Evolutionary conservation across 2,888 invertebrate genomes (phyloP), one percentile per base, ranked within the genome.

Genomic region (Blastobasis lacticolella): DNA sequence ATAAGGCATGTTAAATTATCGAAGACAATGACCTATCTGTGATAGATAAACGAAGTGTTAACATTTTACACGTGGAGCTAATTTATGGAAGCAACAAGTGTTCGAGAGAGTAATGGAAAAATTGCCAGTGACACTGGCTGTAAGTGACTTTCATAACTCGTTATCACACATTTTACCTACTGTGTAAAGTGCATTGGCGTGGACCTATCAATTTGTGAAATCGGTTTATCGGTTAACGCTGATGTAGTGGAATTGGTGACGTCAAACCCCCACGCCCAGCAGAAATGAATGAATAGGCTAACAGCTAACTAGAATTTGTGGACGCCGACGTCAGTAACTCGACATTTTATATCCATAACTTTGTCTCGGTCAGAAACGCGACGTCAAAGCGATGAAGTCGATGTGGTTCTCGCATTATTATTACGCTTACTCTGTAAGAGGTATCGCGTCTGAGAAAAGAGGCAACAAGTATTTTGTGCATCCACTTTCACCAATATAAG

Each of bases 401-500:
- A 23, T 23, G 23, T 23, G 23, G 23, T 23, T 23, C 23, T 23
- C 3, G 23, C 23, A 23, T 23, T 23, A 23, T 23, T 23, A 23
- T 23, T 23, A 23, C 23, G 23, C 23, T 23, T 23, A 23, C 2
- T 23, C 23, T 23, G 23, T 23, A 23, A 23, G 23, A 23, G 23
- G 23, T 23, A 23, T 23, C 23, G 23, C 23, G 23, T 23, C 23
- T 23, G 23, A 23, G 23, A 23, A 23, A 23, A 23, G 23, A 23
- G 23, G 23, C 23, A 23, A 23, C 23, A 23, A 23, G 23, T 23
- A 78, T 78, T 82, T 78, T 71, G 78, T 78, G 75, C 77, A 81
- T 78, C 73, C 63, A 83, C 84, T 85, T 85, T 86, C 85, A 79
- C 85, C 78, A 61, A 75, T 76, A 73, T 64, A 71, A 75, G 71